Conservation (phyloP, 1,140 invertebrate species). For the Rhagoletis pomonella region DNA sequence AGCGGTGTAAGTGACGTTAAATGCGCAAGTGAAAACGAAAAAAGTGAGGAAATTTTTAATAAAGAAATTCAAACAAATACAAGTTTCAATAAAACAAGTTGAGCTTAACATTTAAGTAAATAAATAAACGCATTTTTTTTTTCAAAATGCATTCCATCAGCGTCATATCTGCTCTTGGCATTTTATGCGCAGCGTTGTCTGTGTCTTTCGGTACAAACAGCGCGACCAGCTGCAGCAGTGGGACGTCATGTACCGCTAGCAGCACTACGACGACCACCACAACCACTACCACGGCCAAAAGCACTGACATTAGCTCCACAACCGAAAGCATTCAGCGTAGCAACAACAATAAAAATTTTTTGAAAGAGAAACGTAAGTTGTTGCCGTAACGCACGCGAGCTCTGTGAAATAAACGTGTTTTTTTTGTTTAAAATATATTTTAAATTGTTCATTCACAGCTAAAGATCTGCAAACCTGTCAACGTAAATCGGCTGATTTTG, state of each 20-base stretch:
- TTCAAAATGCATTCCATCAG: conserved; percentile 1
- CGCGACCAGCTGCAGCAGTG: neutral
- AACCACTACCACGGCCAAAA: neutral
- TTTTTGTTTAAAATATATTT: neutral
- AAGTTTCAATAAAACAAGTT: no score
- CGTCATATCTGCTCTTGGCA: neutral
- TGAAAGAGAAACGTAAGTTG: conserved; percentile 42
- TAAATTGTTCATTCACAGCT: neutral
- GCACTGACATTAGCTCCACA: neutral
- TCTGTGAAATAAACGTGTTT: neutral
- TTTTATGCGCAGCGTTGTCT: neutral
- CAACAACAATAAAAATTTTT: neutral
- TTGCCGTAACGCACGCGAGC: neutral
- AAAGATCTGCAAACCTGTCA: conserved; percentile 42
- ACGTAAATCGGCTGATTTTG: conserved; percentile 44
- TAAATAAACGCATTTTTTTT: neutral
- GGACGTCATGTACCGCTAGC: neutral
- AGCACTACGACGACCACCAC: neutral
- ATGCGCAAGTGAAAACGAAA: neutral
- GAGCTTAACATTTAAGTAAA: neutral
- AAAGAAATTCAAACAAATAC: neutral
- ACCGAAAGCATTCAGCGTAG: neutral
- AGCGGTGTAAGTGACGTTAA: neutral
- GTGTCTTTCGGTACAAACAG: neutral
- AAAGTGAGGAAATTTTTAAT: neutral